Evolutionary conservation across 2,797 vertebrate species (phyloP).

Genomic region (Rhodeus uyekii): DNA sequence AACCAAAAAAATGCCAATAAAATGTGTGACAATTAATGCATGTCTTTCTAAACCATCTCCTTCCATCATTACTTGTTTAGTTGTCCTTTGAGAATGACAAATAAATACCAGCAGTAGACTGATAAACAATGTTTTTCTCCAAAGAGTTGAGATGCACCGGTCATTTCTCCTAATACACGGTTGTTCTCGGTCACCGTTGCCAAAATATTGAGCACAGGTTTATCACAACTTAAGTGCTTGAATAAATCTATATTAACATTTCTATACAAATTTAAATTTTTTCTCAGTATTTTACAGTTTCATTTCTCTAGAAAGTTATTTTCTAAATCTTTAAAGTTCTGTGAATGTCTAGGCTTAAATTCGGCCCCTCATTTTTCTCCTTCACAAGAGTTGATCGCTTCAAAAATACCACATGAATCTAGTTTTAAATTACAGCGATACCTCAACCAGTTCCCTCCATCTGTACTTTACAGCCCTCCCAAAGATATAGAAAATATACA

Average conservation of each 20-base stretch:
- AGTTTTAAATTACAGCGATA: slow-evolving; percentile 70
- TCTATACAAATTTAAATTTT: slow-evolving; percentile 32
- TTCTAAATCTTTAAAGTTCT: slow-evolving; percentile 6
- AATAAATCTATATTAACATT: slow-evolving; percentile 74
- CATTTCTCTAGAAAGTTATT: slow-evolving; percentile 59
- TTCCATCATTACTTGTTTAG: background rate
- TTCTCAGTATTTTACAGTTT: slow-evolving; percentile 76
- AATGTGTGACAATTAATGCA: slow-evolving; percentile 36
- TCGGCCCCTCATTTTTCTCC: slow-evolving; percentile 3
- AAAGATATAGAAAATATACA: slow-evolving; percentile 78
- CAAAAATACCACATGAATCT: slow-evolving; percentile 63
- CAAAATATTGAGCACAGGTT: slow-evolving; percentile 40
- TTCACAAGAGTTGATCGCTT: slow-evolving; percentile 56
- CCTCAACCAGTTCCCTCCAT: slow-evolving; percentile 56
- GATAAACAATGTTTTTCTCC: background rate
- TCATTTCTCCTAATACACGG: slow-evolving; percentile 3
- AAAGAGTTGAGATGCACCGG: slow-evolving; percentile 34
- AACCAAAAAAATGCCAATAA: slow-evolving; percentile 30
- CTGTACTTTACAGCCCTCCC: slow-evolving; percentile 54
- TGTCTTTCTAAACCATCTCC: slow-evolving; percentile 12
- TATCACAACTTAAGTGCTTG: slow-evolving; percentile 72
- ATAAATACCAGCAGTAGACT: slow-evolving; percentile 24
- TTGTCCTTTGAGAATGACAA: slow-evolving; percentile 27
- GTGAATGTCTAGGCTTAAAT: background rate
- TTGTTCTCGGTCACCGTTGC: background rate